These are phyloP conservation scores for Limnephilus lunatus DNA, from an alignment of 2,888 invertebrate species.

Conservation along the genomic window DNA sequence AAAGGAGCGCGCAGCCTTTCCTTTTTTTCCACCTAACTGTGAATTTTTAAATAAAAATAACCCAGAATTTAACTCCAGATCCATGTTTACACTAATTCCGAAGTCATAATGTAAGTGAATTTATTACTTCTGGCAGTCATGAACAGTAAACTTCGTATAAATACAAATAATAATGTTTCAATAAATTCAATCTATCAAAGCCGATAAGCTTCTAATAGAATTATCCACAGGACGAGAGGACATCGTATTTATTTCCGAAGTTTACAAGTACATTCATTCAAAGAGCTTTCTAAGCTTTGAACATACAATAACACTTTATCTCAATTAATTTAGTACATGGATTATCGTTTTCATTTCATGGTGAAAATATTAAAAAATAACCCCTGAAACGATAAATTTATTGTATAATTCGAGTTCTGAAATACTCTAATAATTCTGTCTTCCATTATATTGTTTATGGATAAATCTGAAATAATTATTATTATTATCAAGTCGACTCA, in stretches of 20 bases:
- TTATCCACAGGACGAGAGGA: neutral
- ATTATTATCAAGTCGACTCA: neutral
- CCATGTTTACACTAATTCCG: no score
- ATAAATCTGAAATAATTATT: neutral
- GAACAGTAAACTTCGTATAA: neutral
- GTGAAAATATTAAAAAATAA: no score
- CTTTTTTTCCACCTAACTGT: no score
- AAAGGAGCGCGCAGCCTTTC: no score
- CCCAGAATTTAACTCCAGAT: no score
- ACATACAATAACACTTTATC: neutral
- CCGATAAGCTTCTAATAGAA: conserved; percentile 11
- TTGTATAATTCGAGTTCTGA: no score
- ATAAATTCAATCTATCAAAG: conserved; percentile 11
- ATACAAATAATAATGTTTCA: neutral
- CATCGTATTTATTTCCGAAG: neutral
- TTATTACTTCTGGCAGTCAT: neutral
- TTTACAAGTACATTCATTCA: neutral
- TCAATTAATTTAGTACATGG: neutral
- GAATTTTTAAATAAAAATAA: no score
- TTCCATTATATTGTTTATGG: neutral
- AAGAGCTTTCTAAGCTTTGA: neutral
- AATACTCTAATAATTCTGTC: no score
- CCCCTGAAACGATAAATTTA: neutral
- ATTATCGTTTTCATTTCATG: neutral
- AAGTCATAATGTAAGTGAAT: neutral